Evolutionary conservation across 1,140 invertebrate species (phyloP).

Genomic region (Eriosoma lanigerum): DNA sequence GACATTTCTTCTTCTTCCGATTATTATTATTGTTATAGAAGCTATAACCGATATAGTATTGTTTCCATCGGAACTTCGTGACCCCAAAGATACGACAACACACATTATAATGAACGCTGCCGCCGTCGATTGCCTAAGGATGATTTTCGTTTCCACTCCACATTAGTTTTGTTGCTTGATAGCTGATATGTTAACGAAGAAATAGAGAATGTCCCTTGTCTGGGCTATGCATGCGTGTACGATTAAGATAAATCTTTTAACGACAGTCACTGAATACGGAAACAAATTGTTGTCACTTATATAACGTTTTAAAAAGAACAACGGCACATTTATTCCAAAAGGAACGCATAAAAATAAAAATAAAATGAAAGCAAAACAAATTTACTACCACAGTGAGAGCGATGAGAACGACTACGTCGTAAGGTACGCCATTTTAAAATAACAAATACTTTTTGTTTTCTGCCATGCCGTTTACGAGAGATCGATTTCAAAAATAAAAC

Average conservation of each 20-base stretch:
- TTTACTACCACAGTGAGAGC: neutral
- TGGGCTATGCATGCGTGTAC: neutral
- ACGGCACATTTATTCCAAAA: constrained; percentile 16
- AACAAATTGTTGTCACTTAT: constrained; percentile 46
- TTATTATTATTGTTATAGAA: too few relatives aligned
- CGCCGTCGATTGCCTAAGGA: neutral
- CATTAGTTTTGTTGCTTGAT: neutral
- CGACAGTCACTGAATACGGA: constrained; percentile 36
- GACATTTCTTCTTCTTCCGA: too few relatives aligned
- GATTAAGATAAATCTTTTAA: constrained; percentile 42
- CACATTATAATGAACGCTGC: too few relatives aligned
- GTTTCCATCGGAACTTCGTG: constrained; percentile 1
- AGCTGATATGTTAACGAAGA: too few relatives aligned
- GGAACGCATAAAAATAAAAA: constrained; percentile 28
- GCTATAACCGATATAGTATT: constrained; percentile 23
- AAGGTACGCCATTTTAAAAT: constrained; percentile 1
- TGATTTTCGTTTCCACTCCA: constrained; percentile 8
- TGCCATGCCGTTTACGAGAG: neutral
- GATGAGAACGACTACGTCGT: neutral
- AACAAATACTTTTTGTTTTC: constrained; percentile 38
- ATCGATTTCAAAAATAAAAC: neutral
- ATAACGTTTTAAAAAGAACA: constrained; percentile 7
- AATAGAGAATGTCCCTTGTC: too few relatives aligned
- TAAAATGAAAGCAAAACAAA: neutral
- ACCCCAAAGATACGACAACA: neutral